Base-by-base conservation (phyloP, 2,888 invertebrate species). In the Tachina lurida region DNA sequence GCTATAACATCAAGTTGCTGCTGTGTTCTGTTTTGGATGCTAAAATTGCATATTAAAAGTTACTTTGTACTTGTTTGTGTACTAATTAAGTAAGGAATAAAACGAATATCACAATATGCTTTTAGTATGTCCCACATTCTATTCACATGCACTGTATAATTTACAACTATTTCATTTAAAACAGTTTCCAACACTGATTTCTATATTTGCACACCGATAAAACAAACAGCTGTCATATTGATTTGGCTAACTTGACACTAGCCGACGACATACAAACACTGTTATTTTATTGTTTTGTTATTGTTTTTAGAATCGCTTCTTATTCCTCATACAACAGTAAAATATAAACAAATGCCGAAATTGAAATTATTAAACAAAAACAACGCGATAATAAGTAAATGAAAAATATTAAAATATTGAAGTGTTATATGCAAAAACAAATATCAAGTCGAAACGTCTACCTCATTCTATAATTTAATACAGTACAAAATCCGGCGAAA, bases 171-270 rank as follows among this genome's bases (percentile, higher is more conserved):
- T 43, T 1, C 62, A 49, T 68, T 76, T 12, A 31, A 58, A 76
- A 62, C 81, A 52, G 31, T 82, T 82, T 70, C 58, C 77, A 85
- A 82, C 85, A 85, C 81, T 74, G 9, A 12, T 3, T 54, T 22
- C 0, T 9, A 47, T 41, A 76, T 56, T 63, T 82, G 10, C 65
- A 39, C 41, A 73, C 31, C 31, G 41, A 67, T 31, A 67, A 22
- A 65, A 31, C 31, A 49, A 79, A 74, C 84, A 82, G 81, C 85
- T 85, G 84, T 62, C 47, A 54, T 75, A 75, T 79, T 58, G 67
- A 70, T 84, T 70, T n/a, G 17, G 43, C 47, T 62, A 65, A 58
- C 12, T 52, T 60, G 58, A 52, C 52, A 76, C 31, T 5, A 31
- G 4, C 17, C 39, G 15, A 41, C 41, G 49, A 56, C 54, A 17